A percentile compares a stretch with the other conserved stretches of the same genome.
phyloP scores from a whole-genome alignment of 2,113 vertebrate genomes.

The Zosterops borbonicus region DNA sequence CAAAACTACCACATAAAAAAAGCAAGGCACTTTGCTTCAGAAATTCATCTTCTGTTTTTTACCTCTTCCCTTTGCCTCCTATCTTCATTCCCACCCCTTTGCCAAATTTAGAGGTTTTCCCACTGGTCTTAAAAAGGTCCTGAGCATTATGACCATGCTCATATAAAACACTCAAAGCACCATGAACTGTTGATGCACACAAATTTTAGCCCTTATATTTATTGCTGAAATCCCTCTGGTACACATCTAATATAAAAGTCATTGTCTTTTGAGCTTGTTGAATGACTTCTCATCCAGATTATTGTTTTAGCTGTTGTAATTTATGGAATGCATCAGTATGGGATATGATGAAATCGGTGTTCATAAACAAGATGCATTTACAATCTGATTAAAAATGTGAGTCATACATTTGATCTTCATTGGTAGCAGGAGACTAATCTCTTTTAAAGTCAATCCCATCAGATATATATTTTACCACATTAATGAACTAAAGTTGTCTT shows the following conservation, averaged over 20 bases:
- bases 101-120: background rate
- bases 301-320: background rate
- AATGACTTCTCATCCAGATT: background rate
- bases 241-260: background rate
- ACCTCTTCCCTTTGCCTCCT: background rate
- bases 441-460: background rate
- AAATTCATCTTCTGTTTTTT: background rate
- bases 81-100: rapidly evolving
- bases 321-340: background rate
- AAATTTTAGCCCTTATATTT: background rate
- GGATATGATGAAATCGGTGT: background rate
- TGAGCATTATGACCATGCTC: background rate
- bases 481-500: background rate
- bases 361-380: background rate
- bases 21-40: background rate
- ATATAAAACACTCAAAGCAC: background rate
- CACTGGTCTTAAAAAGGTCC: background rate
- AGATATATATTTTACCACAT: background rate
- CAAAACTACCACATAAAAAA: background rate
- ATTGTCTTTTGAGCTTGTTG: background rate
- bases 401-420: background rate
- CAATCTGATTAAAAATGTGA: background rate
- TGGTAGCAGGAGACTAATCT: background rate
- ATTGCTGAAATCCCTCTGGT: background rate
- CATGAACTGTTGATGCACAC: background rate